Evolutionary conservation across 2,113 vertebrate species (phyloP).

Genomic region (Esox niger): DNA sequence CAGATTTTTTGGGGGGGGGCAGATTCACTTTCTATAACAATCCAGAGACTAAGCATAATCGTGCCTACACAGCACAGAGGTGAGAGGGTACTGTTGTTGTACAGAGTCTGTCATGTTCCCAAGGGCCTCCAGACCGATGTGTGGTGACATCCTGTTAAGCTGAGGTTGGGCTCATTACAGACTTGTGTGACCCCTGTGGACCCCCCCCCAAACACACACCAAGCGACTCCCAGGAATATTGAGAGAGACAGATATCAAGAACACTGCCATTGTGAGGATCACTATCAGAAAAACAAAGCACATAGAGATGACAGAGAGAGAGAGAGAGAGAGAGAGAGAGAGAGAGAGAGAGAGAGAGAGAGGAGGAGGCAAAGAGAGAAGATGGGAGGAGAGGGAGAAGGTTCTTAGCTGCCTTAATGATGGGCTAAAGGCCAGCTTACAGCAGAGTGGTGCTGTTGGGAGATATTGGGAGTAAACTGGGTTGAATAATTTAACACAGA

Average conservation of each 20-base stretch:
- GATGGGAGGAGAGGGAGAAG: neutral
- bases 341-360: slow-evolving; percentile 9
- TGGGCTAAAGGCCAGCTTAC: slow-evolving; percentile 11
- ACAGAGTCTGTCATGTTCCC: neutral
- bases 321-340: slow-evolving; percentile 11
- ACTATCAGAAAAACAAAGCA: neutral
- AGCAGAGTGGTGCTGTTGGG: neutral
- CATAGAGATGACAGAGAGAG: neutral
- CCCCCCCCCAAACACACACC: neutral
- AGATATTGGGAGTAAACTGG: slow-evolving; percentile 6
- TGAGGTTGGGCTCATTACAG: neutral
- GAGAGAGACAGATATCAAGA: no score
- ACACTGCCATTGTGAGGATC: no score
- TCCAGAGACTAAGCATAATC: neutral
- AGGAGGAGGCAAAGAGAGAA: no score
- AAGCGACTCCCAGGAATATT: no score
- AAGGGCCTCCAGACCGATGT: neutral
- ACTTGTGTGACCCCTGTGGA: no score
- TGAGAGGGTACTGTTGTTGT: neutral
- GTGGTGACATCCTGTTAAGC: neutral
- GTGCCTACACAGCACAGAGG: neutral
- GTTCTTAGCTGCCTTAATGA: slow-evolving; percentile 3
- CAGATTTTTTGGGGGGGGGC: no score
- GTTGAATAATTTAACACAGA: slow-evolving; percentile 1
- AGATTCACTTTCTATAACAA: no score